Conservation (phyloP, 2,113 vertebrate species). For the Rhizomys pruinosus region DNA sequence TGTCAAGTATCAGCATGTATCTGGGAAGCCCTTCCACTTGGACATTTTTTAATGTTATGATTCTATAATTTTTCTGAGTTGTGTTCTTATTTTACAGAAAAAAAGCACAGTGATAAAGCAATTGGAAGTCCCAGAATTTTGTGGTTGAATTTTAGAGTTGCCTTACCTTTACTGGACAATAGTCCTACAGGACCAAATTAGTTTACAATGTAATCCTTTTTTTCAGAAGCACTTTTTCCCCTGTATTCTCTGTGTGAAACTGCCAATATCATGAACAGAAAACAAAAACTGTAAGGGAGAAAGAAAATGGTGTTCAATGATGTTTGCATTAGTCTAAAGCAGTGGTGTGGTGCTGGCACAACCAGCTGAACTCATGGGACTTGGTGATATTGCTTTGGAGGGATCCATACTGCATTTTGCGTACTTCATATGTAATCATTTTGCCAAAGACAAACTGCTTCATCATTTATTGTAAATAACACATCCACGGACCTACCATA, state of each 20-base stretch:
- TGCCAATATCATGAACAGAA: slow-evolving; percentile 89
- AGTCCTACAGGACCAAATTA: slow-evolving; percentile 77
- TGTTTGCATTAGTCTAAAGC: slow-evolving; percentile 83
- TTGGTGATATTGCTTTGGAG: slow-evolving; percentile 87
- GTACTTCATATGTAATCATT: slow-evolving; percentile 98
- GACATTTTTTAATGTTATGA: slow-evolving; percentile 88
- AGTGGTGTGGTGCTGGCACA: slow-evolving; percentile 88
- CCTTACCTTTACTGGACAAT: slow-evolving; percentile 86
- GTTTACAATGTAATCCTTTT: slow-evolving; percentile 84
- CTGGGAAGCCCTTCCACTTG: slow-evolving; percentile 88
- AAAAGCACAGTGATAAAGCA: slow-evolving; percentile 86
- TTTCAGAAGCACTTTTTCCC: slow-evolving; percentile 82
- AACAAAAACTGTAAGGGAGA: slow-evolving; percentile 82
- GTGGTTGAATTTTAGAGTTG: slow-evolving; percentile 80
- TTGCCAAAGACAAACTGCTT: slow-evolving; percentile 99
- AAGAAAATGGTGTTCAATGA: slow-evolving; percentile 82
- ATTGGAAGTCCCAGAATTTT: slow-evolving; percentile 87
- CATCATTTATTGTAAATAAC: slow-evolving; percentile 97
- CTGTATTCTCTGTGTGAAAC: too few species aligned
- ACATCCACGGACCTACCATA: slow-evolving; percentile 97
- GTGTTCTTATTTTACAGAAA: slow-evolving; percentile 87
- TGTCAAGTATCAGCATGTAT: slow-evolving; percentile 85
- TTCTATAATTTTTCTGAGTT: slow-evolving; percentile 88
- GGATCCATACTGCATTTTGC: too few species aligned
- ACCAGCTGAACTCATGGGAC: slow-evolving; percentile 88